Percentiles rank a stretch among this genome's conserved stretches.
phyloP scores from a whole-genome alignment of 2,888 invertebrate genomes.

The Phragmatobia fuliginosa region DNA sequence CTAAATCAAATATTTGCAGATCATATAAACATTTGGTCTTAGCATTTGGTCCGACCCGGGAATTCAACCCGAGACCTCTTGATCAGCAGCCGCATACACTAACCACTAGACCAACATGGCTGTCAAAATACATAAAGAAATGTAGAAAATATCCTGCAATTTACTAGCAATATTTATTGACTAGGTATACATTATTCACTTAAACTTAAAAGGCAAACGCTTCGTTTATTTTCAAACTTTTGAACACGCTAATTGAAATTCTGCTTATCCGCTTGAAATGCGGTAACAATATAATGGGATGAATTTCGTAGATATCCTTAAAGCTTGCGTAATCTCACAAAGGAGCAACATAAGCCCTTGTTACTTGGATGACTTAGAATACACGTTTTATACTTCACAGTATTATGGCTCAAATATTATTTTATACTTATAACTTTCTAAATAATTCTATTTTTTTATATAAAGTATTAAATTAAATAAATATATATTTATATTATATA shows the following conservation, averaged over 20 bases:
- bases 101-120: too few relatives aligned
- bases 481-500: too few relatives aligned
- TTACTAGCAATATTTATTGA: neutral
- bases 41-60: too few relatives aligned
- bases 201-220: slow-evolving; percentile 34
- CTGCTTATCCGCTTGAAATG: slow-evolving; percentile 50
- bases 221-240: slow-evolving; percentile 47
- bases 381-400: slow-evolving; percentile 6
- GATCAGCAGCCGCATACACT: too few relatives aligned
- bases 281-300: slow-evolving; percentile 52
- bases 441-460: too few relatives aligned
- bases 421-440: too few relatives aligned
- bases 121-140: neutral
- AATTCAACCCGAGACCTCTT: too few relatives aligned
- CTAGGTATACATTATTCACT: too few relatives aligned
- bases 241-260: slow-evolving; percentile 57
- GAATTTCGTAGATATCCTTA: slow-evolving; percentile 53
- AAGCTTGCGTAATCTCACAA: slow-evolving; percentile 55
- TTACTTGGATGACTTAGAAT: slow-evolving; percentile 49
- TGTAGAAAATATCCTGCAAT: neutral
- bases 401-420: slow-evolving; percentile 3
- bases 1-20: too few relatives aligned
- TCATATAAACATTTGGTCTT: too few relatives aligned
- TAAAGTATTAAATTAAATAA: too few relatives aligned
- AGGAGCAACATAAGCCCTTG: slow-evolving; percentile 46